Percentiles rank a stretch among this genome's conserved stretches.
Evolutionary conservation across 2,888 invertebrate species (phyloP).

Genomic region (Adineta ricciae): DNA sequence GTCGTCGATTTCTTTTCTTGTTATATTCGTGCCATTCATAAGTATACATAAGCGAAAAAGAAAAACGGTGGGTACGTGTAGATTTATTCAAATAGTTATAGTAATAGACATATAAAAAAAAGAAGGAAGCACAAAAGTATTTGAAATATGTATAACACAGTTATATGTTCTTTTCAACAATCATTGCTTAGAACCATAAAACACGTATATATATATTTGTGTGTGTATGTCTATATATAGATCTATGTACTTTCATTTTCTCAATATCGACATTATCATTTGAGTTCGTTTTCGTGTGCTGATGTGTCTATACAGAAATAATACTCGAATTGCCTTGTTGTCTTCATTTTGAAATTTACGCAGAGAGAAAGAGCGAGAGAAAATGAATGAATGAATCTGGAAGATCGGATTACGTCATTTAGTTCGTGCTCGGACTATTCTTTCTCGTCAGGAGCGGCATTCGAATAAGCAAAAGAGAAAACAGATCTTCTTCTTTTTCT

Average conservation of each 20-base stretch:
- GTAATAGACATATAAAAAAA: not conserved
- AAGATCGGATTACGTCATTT: slow-evolving; percentile 15
- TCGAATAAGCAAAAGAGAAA: not conserved
- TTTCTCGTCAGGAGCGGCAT: not conserved
- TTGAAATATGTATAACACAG: not conserved
- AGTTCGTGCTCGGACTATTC: slow-evolving; percentile 2
- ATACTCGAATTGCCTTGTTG: not conserved
- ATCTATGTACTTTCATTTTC: not conserved
- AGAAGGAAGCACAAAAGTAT: not conserved
- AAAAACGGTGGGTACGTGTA: not conserved
- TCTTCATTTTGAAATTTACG: not conserved
- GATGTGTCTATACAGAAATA: not conserved
- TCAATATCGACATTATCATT: not conserved
- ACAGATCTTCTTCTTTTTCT: not conserved
- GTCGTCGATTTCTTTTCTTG: not conserved
- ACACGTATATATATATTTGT: not conserved
- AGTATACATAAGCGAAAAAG: not conserved
- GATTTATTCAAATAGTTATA: not conserved
- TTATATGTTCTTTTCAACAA: not conserved
- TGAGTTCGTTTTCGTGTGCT: not conserved
- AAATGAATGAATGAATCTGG: not conserved
- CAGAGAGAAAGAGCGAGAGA: not conserved
- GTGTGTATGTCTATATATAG: not conserved
- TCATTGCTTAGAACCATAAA: not conserved
- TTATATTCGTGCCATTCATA: not conserved